These are phyloP conservation scores for Papilio xuthus DNA, from an alignment of 1,140 invertebrate genomes.

Conservation along the genomic window DNA sequence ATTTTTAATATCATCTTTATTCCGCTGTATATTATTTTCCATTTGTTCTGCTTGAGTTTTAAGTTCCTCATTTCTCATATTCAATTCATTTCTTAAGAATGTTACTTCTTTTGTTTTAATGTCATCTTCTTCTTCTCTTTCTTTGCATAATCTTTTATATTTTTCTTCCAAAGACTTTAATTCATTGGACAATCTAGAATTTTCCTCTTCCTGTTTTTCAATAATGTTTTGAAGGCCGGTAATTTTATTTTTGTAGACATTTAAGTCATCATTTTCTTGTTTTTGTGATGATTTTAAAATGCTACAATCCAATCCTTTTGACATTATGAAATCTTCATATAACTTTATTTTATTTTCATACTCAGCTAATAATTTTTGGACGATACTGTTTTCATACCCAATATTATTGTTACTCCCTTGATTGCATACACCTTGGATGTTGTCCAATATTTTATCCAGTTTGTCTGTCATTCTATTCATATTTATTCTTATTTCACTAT, in stretches of 20 bases:
- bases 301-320: conserved; percentile 51
- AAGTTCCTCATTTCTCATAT: conserved; percentile 40
- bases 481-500: conserved; percentile 72
- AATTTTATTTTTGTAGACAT: conserved; percentile 41
- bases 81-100: conserved; percentile 45
- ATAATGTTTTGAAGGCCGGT: conserved; percentile 35
- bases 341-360: conserved; percentile 72
- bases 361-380: conserved; percentile 64
- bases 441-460: conserved; percentile 61
- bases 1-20: conserved; percentile 49
- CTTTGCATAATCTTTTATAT: conserved; percentile 9
- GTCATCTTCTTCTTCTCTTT: conserved; percentile 41
- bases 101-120: conserved; percentile 54
- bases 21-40: conserved; percentile 40
- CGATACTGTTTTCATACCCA: conserved; percentile 58
- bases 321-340: conserved; percentile 63
- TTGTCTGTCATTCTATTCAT: conserved; percentile 68
- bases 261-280: conserved; percentile 38
- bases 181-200: conserved; percentile 1
- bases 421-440: conserved; percentile 50
- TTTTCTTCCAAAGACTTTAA: conserved; percentile 24
- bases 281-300: conserved; percentile 43
- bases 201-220: conserved; percentile 16
- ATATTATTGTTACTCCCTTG: conserved; percentile 40
- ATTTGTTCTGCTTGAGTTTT: conserved; percentile 40